Evolutionary conservation across 2,888 invertebrate genomes (phyloP), one percentile per base, ranked within the genome.

Genomic region (Protodeltote pygarga): DNA sequence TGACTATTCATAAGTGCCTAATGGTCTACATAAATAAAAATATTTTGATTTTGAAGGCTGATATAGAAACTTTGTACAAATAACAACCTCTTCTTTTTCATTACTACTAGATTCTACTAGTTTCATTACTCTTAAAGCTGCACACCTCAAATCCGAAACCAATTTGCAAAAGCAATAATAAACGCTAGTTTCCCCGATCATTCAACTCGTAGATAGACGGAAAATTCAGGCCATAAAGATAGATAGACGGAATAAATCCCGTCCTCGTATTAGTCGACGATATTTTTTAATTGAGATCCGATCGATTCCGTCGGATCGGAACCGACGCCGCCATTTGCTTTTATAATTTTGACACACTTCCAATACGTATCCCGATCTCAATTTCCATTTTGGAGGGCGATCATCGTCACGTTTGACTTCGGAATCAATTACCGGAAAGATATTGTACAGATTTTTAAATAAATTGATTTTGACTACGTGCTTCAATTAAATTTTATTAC

Each of bases 261-360:
- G 11, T 21, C 29, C 34, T 42, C 35, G 60, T 57, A 65, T 69
- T 55, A 66, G 50, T 63, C 40, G 45, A 27, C 52, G 14, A 34
- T 53, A 39, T 57, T 69, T 54, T 73, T 68, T 73, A 73, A 73
- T 73, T 72, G 70, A 60, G 50, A 51, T 6, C 32, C 27, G 53
- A 59, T 71, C 70, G 64, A 65, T 69, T 16, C 21, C 16, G 15
- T 32, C 29, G 24, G 23, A 47, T 31, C 49, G 65, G 49, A 49
- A 40, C 40, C 49, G 63, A 42, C 40, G 33, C 19, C 32, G 19
- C 42, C 51, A 72, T 72, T 73, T 73, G 73, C 68, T 70, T 73
- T 72, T 73, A 65, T 73, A 73, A 73, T 73, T 73, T 66, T 73
- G 74, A 73, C 73, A 73, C 72, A 68, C 47, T 73, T 73, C 58